Conservation (phyloP, 1,140 invertebrate species). For the Papilio polyxenes region DNA sequence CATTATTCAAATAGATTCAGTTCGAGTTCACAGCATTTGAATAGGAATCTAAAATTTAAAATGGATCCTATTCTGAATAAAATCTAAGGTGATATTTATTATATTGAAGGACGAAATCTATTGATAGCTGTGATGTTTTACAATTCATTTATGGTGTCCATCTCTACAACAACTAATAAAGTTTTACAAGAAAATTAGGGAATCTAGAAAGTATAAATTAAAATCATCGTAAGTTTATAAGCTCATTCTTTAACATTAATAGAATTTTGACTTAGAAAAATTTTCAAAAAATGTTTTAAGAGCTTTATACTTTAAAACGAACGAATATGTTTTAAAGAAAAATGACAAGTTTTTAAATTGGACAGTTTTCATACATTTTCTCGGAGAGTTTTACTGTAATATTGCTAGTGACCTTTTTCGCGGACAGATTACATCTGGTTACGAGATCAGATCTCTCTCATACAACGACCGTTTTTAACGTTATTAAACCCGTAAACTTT, state of each 20-base stretch:
- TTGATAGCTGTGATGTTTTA: background rate
- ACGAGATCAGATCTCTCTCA: background rate
- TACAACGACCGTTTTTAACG: background rate
- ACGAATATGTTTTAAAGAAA: background rate
- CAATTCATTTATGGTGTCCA: background rate
- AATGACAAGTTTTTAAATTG: conserved; percentile 11
- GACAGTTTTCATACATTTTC: background rate
- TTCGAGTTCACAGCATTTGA: conserved; percentile 15
- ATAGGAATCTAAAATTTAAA: conserved; percentile 26
- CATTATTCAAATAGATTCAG: conserved; percentile 26
- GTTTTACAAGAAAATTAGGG: too few relatives aligned
- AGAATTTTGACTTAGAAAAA: too few relatives aligned
- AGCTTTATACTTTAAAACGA: too few relatives aligned
- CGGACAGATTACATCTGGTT: conserved; percentile 10
- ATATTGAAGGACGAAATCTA: background rate
- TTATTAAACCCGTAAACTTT: conserved; percentile 15
- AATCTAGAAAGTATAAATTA: too few relatives aligned
- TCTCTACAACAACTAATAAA: background rate
- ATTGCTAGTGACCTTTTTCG: background rate
- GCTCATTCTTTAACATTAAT: too few relatives aligned
- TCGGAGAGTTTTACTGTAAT: background rate
- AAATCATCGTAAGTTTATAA: too few relatives aligned
- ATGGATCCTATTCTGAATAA: conserved; percentile 20
- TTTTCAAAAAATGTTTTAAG: too few relatives aligned
- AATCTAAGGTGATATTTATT: conserved; percentile 9